These are phyloP conservation scores for Ochlodes sylvanus DNA, from an alignment of 2,888 invertebrate genomes.

Conservation along the genomic window DNA sequence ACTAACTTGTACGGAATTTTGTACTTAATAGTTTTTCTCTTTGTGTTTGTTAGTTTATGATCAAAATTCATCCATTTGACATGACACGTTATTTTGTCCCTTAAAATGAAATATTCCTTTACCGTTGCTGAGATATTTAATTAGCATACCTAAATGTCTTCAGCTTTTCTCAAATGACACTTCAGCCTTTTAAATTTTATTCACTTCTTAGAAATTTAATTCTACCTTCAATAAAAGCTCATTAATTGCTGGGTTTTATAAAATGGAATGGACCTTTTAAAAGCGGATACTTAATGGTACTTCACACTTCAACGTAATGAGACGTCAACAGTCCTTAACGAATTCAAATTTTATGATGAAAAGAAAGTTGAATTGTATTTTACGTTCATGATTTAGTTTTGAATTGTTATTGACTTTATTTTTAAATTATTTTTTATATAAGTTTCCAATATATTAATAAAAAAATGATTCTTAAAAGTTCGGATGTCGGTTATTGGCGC, in stretches of 20 bases:
- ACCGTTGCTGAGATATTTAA: neutral
- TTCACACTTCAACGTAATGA: conserved; percentile 1
- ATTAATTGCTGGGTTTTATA: neutral
- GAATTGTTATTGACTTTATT: too few species aligned
- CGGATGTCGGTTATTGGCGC: too few species aligned
- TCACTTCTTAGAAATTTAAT: neutral
- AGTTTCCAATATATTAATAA: too few species aligned
- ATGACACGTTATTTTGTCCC: neutral
- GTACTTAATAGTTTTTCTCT: too few species aligned
- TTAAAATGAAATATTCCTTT: neutral
- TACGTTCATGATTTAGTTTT: neutral
- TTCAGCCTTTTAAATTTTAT: neutral
- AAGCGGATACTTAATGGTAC: neutral
- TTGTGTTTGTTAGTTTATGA: too few species aligned
- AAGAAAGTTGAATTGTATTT: neutral
- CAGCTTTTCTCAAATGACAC: too few species aligned
- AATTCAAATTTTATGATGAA: neutral
- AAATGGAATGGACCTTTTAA: neutral
- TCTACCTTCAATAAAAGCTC: neutral
- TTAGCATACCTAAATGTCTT: neutral
- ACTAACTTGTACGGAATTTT: too few species aligned
- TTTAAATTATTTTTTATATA: too few species aligned
- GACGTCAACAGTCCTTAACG: neutral
- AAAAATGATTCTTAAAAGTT: too few species aligned
- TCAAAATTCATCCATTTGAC: too few species aligned